Evolutionary conservation across 1,140 invertebrate species (phyloP).

Genomic region (Pissodes strobi): DNA sequence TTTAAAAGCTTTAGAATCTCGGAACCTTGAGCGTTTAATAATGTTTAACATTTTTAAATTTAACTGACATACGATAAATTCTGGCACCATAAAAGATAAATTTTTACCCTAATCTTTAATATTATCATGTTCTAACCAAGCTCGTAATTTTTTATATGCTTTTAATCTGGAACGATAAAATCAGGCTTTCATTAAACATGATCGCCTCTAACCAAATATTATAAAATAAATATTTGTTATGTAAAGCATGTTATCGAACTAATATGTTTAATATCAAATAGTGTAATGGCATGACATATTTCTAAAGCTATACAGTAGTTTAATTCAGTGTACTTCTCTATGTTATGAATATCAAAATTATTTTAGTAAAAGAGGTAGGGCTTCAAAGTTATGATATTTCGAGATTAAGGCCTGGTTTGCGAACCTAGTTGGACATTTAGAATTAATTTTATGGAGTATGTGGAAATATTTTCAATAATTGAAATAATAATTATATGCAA

Average conservation of each 20-base stretch:
- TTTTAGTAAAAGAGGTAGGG: not conserved
- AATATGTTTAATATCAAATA: constrained; percentile 7
- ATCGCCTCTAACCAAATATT: not conserved
- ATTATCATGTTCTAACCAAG: constrained; percentile 10
- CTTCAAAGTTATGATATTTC: too few species aligned
- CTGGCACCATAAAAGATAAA: constrained; percentile 17
- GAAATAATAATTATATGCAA: too few species aligned
- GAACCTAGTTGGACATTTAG: too few species aligned
- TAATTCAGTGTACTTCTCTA: too few species aligned
- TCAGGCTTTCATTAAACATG: not conserved
- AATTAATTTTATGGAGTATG: too few species aligned
- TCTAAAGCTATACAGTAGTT: too few species aligned
- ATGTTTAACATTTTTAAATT: constrained; percentile 25
- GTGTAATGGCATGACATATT: too few species aligned
- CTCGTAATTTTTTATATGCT: constrained; percentile 8
- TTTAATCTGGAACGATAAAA: constrained; percentile 12
- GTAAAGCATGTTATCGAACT: constrained; percentile 9
- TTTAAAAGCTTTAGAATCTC: constrained; percentile 25
- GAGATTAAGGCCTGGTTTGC: too few species aligned
- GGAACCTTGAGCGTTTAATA: constrained; percentile 29
- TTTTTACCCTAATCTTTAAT: constrained; percentile 11
- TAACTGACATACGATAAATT: constrained; percentile 26
- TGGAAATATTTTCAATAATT: too few species aligned
- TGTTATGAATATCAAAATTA: too few species aligned
- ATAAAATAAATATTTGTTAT: constrained; percentile 23